Conservation (phyloP, 2,113 vertebrate species). For the Microcebus lehilahytsara region DNA sequence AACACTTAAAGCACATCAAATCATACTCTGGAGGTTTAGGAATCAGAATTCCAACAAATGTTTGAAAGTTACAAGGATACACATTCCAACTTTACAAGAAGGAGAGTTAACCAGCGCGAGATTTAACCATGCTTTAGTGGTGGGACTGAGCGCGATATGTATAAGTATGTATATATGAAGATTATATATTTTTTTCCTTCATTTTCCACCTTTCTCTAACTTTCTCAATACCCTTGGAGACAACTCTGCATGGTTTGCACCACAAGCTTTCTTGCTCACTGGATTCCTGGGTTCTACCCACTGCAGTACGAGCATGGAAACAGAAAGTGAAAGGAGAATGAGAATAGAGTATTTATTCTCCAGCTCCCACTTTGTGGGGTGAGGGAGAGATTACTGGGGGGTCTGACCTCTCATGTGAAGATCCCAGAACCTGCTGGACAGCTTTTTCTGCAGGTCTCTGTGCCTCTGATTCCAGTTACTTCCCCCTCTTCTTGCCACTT, state of each 20-base stretch:
- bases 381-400: accelerated
- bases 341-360: not conserved
- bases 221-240: not conserved
- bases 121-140: not conserved
- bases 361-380: accelerated
- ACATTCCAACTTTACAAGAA: not conserved
- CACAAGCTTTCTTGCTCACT: not conserved
- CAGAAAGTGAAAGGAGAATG: not conserved
- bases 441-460: not conserved
- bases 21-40: not conserved
- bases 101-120: not conserved
- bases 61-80: not conserved
- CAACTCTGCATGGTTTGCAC: not conserved
- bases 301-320: not conserved
- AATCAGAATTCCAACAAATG: not conserved
- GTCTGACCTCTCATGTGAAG: not conserved
- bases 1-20: not conserved
- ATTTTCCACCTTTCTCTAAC: not conserved
- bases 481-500: not conserved
- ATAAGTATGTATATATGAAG: not conserved
- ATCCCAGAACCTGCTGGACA: not conserved
- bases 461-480: not conserved
- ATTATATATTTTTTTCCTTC: not conserved
- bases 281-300: not conserved
- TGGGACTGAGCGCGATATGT: not conserved